Evolutionary conservation across 2,888 invertebrate species (phyloP).

Genomic region (Leucoptera coffeella): DNA sequence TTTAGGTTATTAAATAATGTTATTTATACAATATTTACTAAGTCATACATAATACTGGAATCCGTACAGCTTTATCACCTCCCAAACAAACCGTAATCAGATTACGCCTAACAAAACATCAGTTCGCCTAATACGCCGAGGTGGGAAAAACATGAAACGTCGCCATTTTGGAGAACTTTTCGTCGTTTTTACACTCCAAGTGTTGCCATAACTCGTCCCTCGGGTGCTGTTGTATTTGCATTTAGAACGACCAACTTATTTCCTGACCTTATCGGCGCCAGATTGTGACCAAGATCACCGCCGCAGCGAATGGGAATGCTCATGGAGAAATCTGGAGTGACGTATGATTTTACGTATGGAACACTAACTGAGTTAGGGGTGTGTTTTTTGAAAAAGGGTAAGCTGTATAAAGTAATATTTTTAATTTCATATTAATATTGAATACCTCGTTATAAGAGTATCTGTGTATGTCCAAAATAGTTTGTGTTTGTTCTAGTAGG

Average conservation of each 20-base stretch:
- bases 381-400: too few relatives aligned
- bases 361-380: too few relatives aligned
- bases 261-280: conserved; percentile 44
- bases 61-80: not conserved
- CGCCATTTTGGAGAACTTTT: conserved; percentile 43
- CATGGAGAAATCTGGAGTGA: too few relatives aligned
- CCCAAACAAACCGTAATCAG: not conserved
- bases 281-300: too few relatives aligned
- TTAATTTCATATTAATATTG: too few relatives aligned
- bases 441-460: too few relatives aligned
- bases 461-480: too few relatives aligned
- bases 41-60: not conserved
- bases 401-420: too few relatives aligned
- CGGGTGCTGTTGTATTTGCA: conserved; percentile 48
- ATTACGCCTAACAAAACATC: not conserved
- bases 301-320: too few relatives aligned
- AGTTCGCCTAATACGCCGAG: conserved; percentile 12
- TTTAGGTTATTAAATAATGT: too few relatives aligned
- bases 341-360: too few relatives aligned
- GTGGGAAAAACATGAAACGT: conserved; percentile 38
- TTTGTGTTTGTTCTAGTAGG: too few relatives aligned
- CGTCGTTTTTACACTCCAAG: conserved; percentile 44
- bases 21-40: not conserved
- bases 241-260: conserved; percentile 50
- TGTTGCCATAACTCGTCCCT: conserved; percentile 43